Conservation (phyloP, 1,140 invertebrate genomes). For the Cylas formicarius region DNA sequence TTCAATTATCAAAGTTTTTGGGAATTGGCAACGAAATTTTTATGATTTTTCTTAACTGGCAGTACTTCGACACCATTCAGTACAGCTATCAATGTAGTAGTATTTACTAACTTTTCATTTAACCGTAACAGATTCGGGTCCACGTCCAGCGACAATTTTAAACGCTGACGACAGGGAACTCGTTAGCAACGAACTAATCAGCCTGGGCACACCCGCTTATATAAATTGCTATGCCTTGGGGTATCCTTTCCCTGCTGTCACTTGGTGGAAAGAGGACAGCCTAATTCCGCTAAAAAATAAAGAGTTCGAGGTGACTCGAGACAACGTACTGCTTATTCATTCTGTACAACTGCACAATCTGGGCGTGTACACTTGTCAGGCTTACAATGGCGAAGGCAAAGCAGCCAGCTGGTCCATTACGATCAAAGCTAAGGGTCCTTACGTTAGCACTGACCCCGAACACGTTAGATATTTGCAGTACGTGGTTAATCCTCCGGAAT, state of each 20-base stretch:
- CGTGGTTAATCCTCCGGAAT: constrained; percentile 45
- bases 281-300: constrained; percentile 61
- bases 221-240: constrained; percentile 79
- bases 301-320: constrained; percentile 64
- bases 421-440: constrained; percentile 61
- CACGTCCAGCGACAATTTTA: constrained; percentile 44
- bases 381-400: constrained; percentile 73
- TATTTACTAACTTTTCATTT: constrained; percentile 9
- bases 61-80: too few species aligned
- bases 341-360: constrained; percentile 61
- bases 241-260: constrained; percentile 69
- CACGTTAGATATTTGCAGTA: constrained; percentile 50
- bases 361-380: constrained; percentile 80
- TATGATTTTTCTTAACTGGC: too few species aligned
- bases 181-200: constrained; percentile 51
- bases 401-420: constrained; percentile 67
- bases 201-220: constrained; percentile 59
- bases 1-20: too few species aligned
- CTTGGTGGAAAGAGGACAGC: constrained; percentile 75
- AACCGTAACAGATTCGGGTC: constrained; percentile 13
- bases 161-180: constrained; percentile 47
- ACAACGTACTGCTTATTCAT: constrained; percentile 66
- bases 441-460: constrained; percentile 43
- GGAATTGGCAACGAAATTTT: too few species aligned
- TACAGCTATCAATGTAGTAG: too few species aligned